Conservation (phyloP, 1,140 invertebrate species). For the Onthophagus taurus region DNA sequence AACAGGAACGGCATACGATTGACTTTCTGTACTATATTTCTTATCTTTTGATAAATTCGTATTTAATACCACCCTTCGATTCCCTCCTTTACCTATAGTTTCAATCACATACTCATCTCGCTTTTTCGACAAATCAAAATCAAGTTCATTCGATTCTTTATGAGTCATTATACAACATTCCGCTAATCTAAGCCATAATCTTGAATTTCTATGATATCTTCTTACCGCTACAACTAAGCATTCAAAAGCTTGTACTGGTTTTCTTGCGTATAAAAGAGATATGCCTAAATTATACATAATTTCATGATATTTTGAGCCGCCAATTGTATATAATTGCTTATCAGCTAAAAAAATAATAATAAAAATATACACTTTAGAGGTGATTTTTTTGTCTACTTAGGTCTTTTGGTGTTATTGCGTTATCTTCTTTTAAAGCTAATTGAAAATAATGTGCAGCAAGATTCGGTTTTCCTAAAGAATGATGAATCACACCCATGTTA, state of each 20-base stretch:
- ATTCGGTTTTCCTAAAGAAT: constrained; percentile 77
- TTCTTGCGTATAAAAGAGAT: constrained; percentile 69
- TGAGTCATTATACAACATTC: constrained; percentile 79
- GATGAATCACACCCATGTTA: constrained; percentile 81
- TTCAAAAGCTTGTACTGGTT: constrained; percentile 78
- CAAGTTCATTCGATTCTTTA: constrained; percentile 55
- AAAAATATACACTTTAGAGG: constrained; percentile 3
- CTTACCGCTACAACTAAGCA: constrained; percentile 82
- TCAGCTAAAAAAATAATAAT: constrained; percentile 22
- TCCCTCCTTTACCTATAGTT: constrained; percentile 48
- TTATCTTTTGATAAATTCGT: constrained; percentile 47
- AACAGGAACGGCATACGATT: constrained; percentile 73
- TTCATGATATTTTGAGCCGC: constrained; percentile 57
- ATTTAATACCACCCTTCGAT: constrained; percentile 57
- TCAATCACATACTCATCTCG: constrained; percentile 55
- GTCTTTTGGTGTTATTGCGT: constrained; percentile 33
- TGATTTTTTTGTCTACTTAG: constrained; percentile 3
- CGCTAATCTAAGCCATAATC: constrained; percentile 85
- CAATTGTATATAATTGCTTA: constrained; percentile 47
- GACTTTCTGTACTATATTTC: constrained; percentile 48
- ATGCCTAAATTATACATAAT: constrained; percentile 89
- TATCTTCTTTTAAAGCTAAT: constrained; percentile 72
- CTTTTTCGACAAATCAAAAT: constrained; percentile 52
- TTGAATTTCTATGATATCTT: constrained; percentile 76
- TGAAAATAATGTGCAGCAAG: constrained; percentile 78